A percentile compares a stretch with the other conserved stretches of the same genome.
Evolutionary conservation across 2,888 invertebrate species (phyloP).

Genomic region (Euclidia mi): DNA sequence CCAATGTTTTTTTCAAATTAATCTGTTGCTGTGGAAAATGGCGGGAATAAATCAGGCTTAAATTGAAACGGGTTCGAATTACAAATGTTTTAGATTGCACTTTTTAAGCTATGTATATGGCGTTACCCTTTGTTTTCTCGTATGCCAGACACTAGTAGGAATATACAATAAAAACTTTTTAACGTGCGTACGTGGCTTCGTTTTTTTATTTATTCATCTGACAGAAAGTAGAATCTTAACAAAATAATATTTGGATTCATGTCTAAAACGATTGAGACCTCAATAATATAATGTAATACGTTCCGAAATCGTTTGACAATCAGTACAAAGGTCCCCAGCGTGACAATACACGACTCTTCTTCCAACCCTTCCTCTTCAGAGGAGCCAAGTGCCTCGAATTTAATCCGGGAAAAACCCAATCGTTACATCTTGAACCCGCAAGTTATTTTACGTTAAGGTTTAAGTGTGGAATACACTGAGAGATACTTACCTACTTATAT

Average conservation of each 20-base stretch:
- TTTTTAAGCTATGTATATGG: constrained; percentile 2
- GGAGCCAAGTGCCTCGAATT: constrained; percentile 52
- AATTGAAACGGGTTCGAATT: constrained; percentile 24
- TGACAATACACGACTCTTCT: constrained; percentile 16
- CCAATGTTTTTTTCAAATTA: constrained; percentile 34
- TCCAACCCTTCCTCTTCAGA: constrained; percentile 43
- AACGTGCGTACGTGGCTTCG: too few relatives aligned
- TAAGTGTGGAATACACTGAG: constrained; percentile 50
- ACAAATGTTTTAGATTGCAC: constrained; percentile 8
- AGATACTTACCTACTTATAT: not conserved
- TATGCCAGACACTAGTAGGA: not conserved
- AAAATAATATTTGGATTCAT: too few relatives aligned
- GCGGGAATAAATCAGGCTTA: constrained; percentile 31
- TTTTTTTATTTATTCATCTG: too few relatives aligned
- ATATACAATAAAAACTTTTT: not conserved
- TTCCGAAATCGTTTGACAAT: not conserved
- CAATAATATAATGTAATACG: too few relatives aligned
- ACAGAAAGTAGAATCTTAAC: too few relatives aligned
- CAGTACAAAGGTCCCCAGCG: constrained; percentile 9
- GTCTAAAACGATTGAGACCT: too few relatives aligned
- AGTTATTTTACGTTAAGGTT: constrained; percentile 55
- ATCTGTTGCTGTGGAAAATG: constrained; percentile 36
- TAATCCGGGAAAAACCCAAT: constrained; percentile 59
- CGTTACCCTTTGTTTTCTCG: not conserved
- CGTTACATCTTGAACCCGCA: constrained; percentile 55